A percentile compares a stretch with the other conserved stretches of the same genome.
Evolutionary conservation across 2,113 vertebrate species (phyloP).

Genomic region (Syngnathus typhle): DNA sequence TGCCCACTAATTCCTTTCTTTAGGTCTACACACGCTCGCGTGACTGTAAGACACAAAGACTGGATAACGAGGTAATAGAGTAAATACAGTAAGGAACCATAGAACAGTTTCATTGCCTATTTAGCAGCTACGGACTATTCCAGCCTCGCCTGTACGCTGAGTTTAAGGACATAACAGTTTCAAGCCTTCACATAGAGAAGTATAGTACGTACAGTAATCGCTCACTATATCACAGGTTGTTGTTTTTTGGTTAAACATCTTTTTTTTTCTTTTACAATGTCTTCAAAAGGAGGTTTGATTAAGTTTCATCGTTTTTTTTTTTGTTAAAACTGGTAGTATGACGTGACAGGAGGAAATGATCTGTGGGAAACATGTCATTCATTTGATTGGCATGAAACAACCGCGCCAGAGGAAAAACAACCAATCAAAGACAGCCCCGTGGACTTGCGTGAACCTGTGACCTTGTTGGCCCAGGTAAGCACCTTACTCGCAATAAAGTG

Average conservation of each 20-base stretch:
- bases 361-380: no score
- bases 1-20: constrained; percentile 43
- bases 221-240: constrained; percentile 38
- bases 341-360: neutral
- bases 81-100: constrained; percentile 57
- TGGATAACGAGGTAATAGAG: constrained; percentile 65
- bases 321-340: neutral
- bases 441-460: no score
- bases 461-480: no score
- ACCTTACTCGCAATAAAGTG: no score
- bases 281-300: neutral
- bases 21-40: constrained; percentile 38
- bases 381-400: no score
- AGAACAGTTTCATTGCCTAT: constrained; percentile 38
- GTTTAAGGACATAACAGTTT: constrained; percentile 68
- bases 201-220: constrained; percentile 25
- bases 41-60: constrained; percentile 59
- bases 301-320: neutral
- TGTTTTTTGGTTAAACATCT: neutral
- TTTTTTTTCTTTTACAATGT: neutral
- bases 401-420: no score
- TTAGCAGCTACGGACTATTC: constrained; percentile 60
- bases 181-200: constrained; percentile 56
- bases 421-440: no score
- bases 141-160: constrained; percentile 50